Percentiles rank a stretch among this genome's conserved stretches.
phyloP scores from a whole-genome alignment of 2,797 vertebrate species.

The Falco biarmicus region DNA sequence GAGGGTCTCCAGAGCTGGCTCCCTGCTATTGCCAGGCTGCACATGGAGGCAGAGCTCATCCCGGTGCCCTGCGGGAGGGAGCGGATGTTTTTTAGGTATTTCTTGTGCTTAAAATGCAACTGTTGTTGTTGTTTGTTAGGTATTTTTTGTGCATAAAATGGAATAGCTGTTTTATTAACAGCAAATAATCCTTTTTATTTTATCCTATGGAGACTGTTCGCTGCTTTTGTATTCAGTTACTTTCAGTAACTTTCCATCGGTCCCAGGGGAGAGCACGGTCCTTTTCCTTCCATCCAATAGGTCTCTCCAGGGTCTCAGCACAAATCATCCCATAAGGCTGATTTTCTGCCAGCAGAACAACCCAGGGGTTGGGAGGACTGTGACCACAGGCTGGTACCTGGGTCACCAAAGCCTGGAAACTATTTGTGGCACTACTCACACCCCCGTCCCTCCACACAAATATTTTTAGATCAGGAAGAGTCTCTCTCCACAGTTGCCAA shows the following conservation, averaged over 20 bases:
- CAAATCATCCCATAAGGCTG: not conserved
- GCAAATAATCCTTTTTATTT: not conserved
- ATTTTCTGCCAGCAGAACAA: not conserved
- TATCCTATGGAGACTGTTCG: rapidly evolving
- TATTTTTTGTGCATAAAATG: not conserved
- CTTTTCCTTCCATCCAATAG: not conserved
- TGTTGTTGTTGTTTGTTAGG: not conserved
- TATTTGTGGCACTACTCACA: not conserved
- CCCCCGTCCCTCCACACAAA: rapidly evolving
- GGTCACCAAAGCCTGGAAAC: not conserved
- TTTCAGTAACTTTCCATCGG: not conserved
- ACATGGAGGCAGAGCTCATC: not conserved
- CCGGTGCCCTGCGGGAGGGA: rapidly evolving
- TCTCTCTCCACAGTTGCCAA: rapidly evolving
- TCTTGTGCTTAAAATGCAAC: not conserved
- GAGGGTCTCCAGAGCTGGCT: not conserved
- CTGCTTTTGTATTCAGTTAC: rapidly evolving
- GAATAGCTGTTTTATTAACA: not conserved
- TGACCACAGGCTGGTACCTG: rapidly evolving
- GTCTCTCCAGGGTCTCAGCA: not conserved
- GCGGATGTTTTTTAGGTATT: rapidly evolving
- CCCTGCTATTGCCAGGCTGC: not conserved
- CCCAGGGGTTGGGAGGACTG: not conserved
- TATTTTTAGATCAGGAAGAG: not conserved
- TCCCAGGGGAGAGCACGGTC: not conserved